Conservation (phyloP, 2,888 invertebrate species). For the Drosophila mayaguana region DNA sequence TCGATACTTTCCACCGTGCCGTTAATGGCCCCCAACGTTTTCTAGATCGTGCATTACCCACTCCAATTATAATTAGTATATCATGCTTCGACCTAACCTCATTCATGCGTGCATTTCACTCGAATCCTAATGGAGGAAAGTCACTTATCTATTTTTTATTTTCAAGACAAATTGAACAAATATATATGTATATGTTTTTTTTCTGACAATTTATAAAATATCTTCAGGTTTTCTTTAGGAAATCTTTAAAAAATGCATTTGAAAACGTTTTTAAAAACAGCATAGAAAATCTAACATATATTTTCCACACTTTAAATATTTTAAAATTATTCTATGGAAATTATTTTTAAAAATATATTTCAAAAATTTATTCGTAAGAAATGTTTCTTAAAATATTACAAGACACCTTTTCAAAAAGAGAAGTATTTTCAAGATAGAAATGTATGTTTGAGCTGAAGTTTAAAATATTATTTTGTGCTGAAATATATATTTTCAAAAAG, state of each 20-base stretch:
- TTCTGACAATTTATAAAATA: background rate
- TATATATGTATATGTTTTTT: no score
- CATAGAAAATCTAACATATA: no score
- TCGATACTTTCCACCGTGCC: conserved; percentile 13
- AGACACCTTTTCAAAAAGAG: no score
- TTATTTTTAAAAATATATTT: no score
- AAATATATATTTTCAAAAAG: no score
- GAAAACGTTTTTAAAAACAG: background rate
- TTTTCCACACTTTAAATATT: no score
- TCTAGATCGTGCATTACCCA: conserved; percentile 19
- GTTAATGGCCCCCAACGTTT: conserved; percentile 16
- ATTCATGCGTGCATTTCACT: background rate
- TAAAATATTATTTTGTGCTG: no score
- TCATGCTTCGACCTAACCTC: background rate
- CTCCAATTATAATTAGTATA: conserved; percentile 13
- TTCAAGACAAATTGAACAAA: no score
- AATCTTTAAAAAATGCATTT: background rate
- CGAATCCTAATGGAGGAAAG: background rate
- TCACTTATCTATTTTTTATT: background rate
- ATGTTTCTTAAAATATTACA: no score
- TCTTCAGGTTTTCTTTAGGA: background rate
- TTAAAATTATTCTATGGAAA: background rate
- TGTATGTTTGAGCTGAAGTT: no score
- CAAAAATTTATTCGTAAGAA: no score
- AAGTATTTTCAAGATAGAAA: no score